Evolutionary conservation across 2,888 invertebrate species (phyloP).

Genomic region (Tridacna crocea): DNA sequence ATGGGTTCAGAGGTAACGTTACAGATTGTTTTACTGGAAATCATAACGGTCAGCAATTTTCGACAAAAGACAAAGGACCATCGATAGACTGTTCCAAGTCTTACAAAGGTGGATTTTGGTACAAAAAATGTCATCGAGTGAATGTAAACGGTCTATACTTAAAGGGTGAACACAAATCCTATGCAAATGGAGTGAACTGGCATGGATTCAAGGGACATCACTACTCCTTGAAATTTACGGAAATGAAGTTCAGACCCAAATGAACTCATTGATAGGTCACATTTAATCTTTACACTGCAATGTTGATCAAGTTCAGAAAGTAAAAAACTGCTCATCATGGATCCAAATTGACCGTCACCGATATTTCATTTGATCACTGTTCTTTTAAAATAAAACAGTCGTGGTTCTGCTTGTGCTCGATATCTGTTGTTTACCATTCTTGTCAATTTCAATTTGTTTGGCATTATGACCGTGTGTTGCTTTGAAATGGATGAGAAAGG

Average conservation of each 20-base stretch:
- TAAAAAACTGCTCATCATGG: background rate
- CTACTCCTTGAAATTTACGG: slow-evolving; percentile 75
- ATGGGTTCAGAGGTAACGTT: slow-evolving; percentile 55
- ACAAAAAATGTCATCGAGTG: slow-evolving; percentile 18
- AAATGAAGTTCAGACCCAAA: slow-evolving; percentile 74
- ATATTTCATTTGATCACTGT: background rate
- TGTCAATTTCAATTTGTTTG: too few species aligned
- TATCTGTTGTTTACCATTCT: background rate
- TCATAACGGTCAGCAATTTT: slow-evolving; percentile 17
- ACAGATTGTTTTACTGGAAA: slow-evolving; percentile 1
- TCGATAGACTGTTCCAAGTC: slow-evolving; percentile 14
- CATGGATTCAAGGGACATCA: slow-evolving; percentile 76
- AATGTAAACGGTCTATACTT: slow-evolving; percentile 61
- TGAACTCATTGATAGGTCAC: background rate
- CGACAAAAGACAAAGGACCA: slow-evolving; percentile 26
- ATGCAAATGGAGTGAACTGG: slow-evolving; percentile 81
- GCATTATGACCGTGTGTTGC: too few species aligned
- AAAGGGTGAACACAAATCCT: slow-evolving; percentile 70
- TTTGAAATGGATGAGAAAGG: too few species aligned
- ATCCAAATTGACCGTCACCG: background rate
- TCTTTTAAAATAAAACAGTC: background rate
- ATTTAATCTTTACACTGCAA: background rate
- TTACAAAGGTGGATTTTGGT: slow-evolving; percentile 76
- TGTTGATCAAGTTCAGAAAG: background rate
- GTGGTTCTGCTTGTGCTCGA: background rate